Conservation (phyloP, 2,797 vertebrate species). For the Sebastes taczanowskii region DNA sequence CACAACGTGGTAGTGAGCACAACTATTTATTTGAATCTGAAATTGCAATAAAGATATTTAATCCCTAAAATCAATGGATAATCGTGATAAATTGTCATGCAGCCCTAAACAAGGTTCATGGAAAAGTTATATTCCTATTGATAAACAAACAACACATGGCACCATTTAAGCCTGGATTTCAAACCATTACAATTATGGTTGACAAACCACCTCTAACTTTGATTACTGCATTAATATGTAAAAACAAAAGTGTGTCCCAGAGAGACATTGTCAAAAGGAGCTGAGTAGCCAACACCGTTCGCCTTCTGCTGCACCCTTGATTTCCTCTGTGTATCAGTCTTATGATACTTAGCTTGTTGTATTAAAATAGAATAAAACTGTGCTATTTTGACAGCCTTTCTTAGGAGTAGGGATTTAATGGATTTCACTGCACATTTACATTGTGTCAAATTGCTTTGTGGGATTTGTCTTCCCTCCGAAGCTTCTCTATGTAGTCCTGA, state of each 20-base stretch:
- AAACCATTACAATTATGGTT: not conserved
- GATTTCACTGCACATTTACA: constrained; percentile 33
- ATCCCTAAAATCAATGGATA: too few relatives aligned
- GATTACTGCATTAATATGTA: not conserved
- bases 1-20: too few relatives aligned
- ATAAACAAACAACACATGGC: not conserved
- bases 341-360: not conserved
- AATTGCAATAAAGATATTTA: too few relatives aligned
- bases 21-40: too few relatives aligned
- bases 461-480: constrained; percentile 22
- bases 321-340: not conserved
- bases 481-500: not conserved
- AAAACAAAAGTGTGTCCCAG: not conserved
- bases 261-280: not conserved
- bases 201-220: not conserved
- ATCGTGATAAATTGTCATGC: too few relatives aligned
- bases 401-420: constrained; percentile 21
- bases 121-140: not conserved
- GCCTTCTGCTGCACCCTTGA: not conserved
- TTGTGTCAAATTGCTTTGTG: constrained; percentile 29
- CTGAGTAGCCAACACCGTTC: not conserved
- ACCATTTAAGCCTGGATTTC: not conserved
- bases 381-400: not conserved
- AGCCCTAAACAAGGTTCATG: not conserved
- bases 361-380: constrained; percentile 6